Base-by-base conservation (phyloP, 2,113 vertebrate species). In the Kryptolebias marmoratus region DNA sequence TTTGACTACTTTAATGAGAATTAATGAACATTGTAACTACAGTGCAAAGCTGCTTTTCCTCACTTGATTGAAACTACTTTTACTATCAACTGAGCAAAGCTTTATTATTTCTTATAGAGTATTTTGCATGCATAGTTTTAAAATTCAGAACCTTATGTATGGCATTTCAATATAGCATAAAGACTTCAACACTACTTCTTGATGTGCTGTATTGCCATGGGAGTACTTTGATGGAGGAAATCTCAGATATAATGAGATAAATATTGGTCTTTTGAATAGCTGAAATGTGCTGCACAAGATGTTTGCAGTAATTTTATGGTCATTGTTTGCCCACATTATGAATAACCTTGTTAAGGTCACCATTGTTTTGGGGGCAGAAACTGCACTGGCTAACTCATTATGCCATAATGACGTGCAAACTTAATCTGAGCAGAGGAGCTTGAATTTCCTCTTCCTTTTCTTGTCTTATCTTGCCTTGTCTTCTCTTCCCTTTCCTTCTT, bases 201-300 rank as follows among this genome's bases (percentile, higher is more conserved):
- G 27, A 32, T 36, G 14, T 50, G 64, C 57, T 68, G 50, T 45
- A 49, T 31, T 47, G 44, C 60, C 31, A 31, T 0, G 0, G 49
- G 47, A 71, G 63, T 22, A 15, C 30, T 27, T 50, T 8, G 58
- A 2, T 12, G 62, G 36, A 61, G 28, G 3, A 68, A 71, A 62
- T 50, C 61, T 49, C 0, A 22, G 5, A 52, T 68, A 85, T 87
- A 86, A 89, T 87, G 64, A 84, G 79, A 79, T 81, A 88, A 91
- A 89, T 89, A 89, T 90, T 90, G 66, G 82, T 81, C 66, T 77
- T 77, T 68, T 75, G 65, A 87, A 71, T 70, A 64, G 74, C 75
- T 64, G 36, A 63, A 78, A 64, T 86, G 59, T 76, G 52, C 81
- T 64, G 83, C 71, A 65, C 69, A 68, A 64, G 73, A 77, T 91